Base-by-base conservation (phyloP, 2,888 invertebrate species). In the Nowickia ferox region DNA sequence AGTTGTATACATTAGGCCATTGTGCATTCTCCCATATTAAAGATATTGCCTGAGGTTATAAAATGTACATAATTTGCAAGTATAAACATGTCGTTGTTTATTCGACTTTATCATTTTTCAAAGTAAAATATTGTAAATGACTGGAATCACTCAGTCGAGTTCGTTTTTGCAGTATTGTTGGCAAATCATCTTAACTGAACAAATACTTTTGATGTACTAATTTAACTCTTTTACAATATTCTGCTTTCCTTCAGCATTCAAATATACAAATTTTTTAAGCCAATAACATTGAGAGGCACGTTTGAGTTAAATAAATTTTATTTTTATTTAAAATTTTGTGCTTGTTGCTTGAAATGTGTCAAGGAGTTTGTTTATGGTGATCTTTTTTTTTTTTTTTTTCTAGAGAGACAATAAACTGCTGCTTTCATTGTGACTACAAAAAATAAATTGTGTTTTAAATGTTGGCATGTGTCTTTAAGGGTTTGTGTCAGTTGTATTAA, bases 261-360 rank as follows among this genome's bases (percentile, higher is more conserved):
- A 30, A 30, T 30, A 30, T 30, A 6, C 30, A 30, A 30, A 57
- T 42, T 74, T 74, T n/a, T 72, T 51, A 48, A 65, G 66, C 51
- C 80, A 74, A 81, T 66, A 59, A 81, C 59, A 81, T 59, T 51
- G 59, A 51, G 59, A 74, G 30, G 30, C 74, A 81, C 68, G 66
- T 81, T 61, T 57, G 22, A 11, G 44, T 30, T 30, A 66, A 72
- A 80, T 72, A 65, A 61, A 71, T 51, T 42, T 57, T 51, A 57
- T 66, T 53, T 30, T 15, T 57, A 9, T 59, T 59, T 51, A 51
- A 51, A 2, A 22, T 59, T 22, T 57, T 40, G 48, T 51, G 19
- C 30, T 53, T 30, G 15, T 44, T 38, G 68, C 53, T 42, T 30
- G 30, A 40, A 42, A 22, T 44, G 11, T 17, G 30, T 2, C 30